These are phyloP conservation scores for Poecilus cupreus DNA, from an alignment of 2,888 invertebrate genomes.

Conservation along the genomic window DNA sequence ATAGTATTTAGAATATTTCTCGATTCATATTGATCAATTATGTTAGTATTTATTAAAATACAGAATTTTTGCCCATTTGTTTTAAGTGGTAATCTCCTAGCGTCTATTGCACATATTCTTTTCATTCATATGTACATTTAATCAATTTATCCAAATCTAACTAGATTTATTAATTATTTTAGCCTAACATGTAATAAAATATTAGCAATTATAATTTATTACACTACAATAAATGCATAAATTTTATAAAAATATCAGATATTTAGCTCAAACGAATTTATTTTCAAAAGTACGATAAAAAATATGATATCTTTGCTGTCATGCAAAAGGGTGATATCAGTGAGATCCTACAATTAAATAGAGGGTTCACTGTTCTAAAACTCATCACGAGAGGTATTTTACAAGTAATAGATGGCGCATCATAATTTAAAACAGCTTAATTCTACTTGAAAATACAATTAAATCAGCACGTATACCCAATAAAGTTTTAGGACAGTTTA, in stretches of 20 bases:
- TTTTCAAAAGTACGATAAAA: neutral
- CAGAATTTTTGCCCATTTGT: constrained; percentile 5
- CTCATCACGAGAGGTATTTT: too few species aligned
- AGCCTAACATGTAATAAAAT: constrained; percentile 31
- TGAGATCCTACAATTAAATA: too few species aligned
- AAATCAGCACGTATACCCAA: too few species aligned
- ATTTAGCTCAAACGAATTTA: constrained; percentile 27
- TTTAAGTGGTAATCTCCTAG: constrained; percentile 7
- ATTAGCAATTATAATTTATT: neutral
- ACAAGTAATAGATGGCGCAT: too few species aligned
- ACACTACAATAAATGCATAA: constrained; percentile 2
- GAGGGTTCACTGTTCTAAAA: too few species aligned
- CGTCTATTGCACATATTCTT: constrained; percentile 38
- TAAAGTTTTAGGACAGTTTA: too few species aligned
- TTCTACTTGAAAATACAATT: too few species aligned
- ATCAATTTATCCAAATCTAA: neutral
- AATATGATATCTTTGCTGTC: constrained; percentile 12
- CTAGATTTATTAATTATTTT: neutral
- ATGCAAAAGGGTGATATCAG: neutral
- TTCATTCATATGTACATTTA: constrained; percentile 14
- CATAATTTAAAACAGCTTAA: too few species aligned
- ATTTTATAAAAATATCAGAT: constrained; percentile 33
- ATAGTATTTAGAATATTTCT: constrained; percentile 21
- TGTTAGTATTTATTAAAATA: neutral
- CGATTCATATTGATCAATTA: neutral